Evolutionary conservation across 1,140 invertebrate species (phyloP), one percentile per base, ranked within the genome.

Genomic region (Zeugodacus cucurbitae): DNA sequence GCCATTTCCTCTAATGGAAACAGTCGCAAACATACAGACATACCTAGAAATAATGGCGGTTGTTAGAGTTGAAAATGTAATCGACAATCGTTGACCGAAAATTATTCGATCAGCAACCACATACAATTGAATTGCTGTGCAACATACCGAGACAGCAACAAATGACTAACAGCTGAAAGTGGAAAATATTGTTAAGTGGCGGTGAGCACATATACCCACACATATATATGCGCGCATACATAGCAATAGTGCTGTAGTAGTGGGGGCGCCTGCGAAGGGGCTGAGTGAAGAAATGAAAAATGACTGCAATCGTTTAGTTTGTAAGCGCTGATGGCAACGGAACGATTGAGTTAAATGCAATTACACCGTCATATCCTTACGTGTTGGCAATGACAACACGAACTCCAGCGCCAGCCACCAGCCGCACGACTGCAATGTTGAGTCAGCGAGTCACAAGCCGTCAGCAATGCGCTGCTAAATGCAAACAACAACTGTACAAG

Each of bases 61-160:
- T 29, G 74, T 82, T 48, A 82, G 74, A 82, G 74, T 82, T 82
- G 74, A 67, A 87, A 87, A 87, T 87, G 87, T 62, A 70, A 87
- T 87, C 87, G 62, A 34, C 37, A 87, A 87, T 62, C 87, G 87
- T 59, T 87, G 87, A 87, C 87, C 87, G 87, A 87, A 87, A 87
- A 87, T 87, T 87, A 87, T 87, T 87, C 54, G 85, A 58, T 87
- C 58, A 58, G 54, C 48, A 59, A 82, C 74, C 74, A 82, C 74
- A 82, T 48, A 34, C 74, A 82, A 82, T 82, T 82, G 41, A 82
- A 82, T 82, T 82, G 37, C 34, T 29, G 74, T 26, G 74, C 41
- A 48, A 54, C 41, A 82, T 48, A 82, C 41, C 41, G 41, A 29
- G 48, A 10, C 41, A 41, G 37, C 74, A 54, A 82, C 74, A 82